A percentile compares a stretch with the other conserved stretches of the same genome.
phyloP scores from a whole-genome alignment of 2,797 vertebrate genomes.

The Fistularia commersonii region DNA sequence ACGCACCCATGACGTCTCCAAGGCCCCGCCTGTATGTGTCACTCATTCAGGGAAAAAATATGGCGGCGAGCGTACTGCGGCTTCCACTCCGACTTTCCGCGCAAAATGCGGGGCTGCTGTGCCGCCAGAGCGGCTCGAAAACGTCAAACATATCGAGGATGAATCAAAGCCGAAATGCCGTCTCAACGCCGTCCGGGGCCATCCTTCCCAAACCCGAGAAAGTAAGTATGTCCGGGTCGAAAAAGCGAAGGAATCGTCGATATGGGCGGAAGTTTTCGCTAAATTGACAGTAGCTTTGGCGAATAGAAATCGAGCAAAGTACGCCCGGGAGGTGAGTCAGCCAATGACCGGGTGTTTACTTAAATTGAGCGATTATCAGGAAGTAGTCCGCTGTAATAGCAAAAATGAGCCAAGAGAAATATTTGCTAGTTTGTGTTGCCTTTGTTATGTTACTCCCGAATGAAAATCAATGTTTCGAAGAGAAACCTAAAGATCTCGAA shows the following conservation, averaged over 20 bases:
- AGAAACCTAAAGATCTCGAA: no score
- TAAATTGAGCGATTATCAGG: not conserved
- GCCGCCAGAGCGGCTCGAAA: constrained; percentile 43
- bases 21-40: constrained; percentile 5
- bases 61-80: constrained; percentile 71
- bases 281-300: constrained; percentile 24
- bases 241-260: not conserved
- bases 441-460: no score
- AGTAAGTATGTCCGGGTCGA: constrained; percentile 71
- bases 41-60: constrained; percentile 39
- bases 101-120: constrained; percentile 29
- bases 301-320: constrained; percentile 28
- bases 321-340: not conserved
- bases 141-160: constrained; percentile 38
- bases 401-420: no score
- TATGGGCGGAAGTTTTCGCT: constrained; percentile 6
- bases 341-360: constrained; percentile 53
- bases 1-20: constrained; percentile 14
- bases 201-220: constrained; percentile 88
- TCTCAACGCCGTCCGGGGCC: constrained; percentile 80
- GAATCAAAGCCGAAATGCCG: constrained; percentile 66
- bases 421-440: no score
- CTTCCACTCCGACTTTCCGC: constrained; percentile 40
- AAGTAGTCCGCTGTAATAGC: no score
- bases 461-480: no score